A percentile compares a stretch with the other conserved stretches of the same genome.
Conservation (phyloP, 2,797 vertebrate genomes). For the Monodelphis domestica region DNA sequence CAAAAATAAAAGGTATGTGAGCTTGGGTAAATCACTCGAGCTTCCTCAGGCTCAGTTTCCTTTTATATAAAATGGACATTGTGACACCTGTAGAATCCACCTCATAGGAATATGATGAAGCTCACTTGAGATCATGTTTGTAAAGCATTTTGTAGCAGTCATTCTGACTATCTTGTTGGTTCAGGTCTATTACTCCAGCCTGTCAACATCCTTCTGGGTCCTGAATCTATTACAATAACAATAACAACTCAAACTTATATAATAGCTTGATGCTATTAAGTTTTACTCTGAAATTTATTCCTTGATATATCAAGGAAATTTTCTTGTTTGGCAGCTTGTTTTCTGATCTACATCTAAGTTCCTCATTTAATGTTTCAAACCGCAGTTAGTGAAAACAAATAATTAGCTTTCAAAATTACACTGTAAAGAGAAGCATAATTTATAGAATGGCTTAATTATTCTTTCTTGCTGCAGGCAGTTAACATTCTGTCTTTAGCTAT, state of each 20-base stretch:
- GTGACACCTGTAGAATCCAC: neutral
- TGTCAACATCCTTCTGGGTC: neutral
- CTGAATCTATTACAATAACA: neutral
- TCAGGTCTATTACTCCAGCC: neutral
- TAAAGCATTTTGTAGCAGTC: neutral
- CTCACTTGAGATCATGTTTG: neutral
- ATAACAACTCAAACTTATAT: neutral
- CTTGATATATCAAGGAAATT: neutral
- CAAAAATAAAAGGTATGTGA: neutral
- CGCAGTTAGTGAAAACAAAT: slow-evolving; percentile 12
- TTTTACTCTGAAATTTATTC: neutral
- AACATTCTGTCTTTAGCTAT: neutral
- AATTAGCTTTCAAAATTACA: slow-evolving; percentile 5
- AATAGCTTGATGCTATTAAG: neutral
- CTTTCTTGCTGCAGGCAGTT: slow-evolving; percentile 11
- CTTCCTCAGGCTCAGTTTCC: neutral
- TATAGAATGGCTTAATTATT: slow-evolving; percentile 42
- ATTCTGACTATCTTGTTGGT: neutral
- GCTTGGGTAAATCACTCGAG: neutral
- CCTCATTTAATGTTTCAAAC: neutral
- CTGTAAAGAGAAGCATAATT: slow-evolving; percentile 45
- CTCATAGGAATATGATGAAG: neutral
- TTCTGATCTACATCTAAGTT: neutral
- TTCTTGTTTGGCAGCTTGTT: neutral
- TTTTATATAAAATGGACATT: neutral